A percentile compares a stretch with the other conserved stretches of the same genome.
phyloP scores from a whole-genome alignment of 2,113 vertebrate species.

The Bos indicus region DNA sequence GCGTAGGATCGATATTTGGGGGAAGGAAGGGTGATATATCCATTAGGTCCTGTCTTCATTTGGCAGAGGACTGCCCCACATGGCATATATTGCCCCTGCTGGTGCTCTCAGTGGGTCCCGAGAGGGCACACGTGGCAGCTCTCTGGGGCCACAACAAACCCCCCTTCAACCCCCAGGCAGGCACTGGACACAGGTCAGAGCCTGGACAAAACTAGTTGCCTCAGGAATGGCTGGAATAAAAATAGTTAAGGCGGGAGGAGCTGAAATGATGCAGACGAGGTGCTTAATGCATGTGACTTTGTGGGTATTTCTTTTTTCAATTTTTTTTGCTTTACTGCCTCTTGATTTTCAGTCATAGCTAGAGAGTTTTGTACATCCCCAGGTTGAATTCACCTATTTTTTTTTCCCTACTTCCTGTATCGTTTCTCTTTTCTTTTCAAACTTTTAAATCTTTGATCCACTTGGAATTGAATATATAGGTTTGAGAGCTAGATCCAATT shows the following conservation, averaged over 20 bases:
- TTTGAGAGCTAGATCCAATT: not conserved
- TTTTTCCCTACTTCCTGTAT: not conserved
- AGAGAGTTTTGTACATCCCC: not conserved
- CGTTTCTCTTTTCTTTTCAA: not conserved
- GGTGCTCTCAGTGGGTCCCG: too few species aligned
- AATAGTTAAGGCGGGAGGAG: not conserved
- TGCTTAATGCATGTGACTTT: not conserved
- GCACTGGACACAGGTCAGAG: not conserved
- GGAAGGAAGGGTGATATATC: not conserved
- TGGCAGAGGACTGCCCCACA: not conserved
- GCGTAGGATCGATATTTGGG: not conserved
- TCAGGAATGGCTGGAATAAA: not conserved
- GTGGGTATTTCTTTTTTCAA: not conserved
- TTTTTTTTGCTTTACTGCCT: not conserved
- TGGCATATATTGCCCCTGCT: too few species aligned
- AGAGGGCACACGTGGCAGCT: not conserved
- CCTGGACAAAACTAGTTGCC: not conserved
- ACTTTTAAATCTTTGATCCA: not conserved
- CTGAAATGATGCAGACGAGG: not conserved
- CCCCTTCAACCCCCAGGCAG: not conserved
- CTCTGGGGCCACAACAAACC: not conserved
- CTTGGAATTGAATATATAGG: not conserved
- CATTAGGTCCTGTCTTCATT: fast-evolving
- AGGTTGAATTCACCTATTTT: not conserved
- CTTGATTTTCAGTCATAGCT: not conserved